Evolutionary conservation across 1,140 invertebrate species (phyloP).

Genomic region (Nixonia krombeini): DNA sequence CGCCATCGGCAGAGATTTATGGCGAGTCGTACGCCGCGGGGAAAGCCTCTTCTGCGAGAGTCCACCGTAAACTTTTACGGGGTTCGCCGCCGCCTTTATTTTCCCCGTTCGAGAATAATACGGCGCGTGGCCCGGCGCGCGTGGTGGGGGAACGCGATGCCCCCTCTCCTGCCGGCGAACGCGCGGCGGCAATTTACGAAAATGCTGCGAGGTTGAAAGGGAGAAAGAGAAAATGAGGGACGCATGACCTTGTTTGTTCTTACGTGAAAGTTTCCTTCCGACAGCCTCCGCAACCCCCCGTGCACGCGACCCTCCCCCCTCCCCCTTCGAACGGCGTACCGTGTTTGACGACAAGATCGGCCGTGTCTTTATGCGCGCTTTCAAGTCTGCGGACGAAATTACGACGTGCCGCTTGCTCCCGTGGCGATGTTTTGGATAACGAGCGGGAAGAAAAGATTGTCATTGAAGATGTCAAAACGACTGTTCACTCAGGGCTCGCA

Average conservation of each 20-base stretch:
- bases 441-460: too few relatives aligned
- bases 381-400: too few relatives aligned
- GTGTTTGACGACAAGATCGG: slow-evolving; percentile 1
- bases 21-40: slow-evolving; percentile 29
- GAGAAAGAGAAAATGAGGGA: slow-evolving; percentile 6
- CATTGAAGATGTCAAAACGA: too few relatives aligned
- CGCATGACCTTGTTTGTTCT: slow-evolving; percentile 27
- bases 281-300: background rate
- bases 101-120: slow-evolving; percentile 26
- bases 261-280: slow-evolving; percentile 22
- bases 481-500: too few relatives aligned
- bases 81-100: slow-evolving; percentile 9
- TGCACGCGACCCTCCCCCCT: slow-evolving; percentile 17
- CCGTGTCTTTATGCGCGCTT: too few relatives aligned
- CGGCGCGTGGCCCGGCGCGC: slow-evolving; percentile 12
- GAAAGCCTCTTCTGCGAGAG: slow-evolving; percentile 4
- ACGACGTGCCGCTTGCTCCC: too few relatives aligned
- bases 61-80: slow-evolving; percentile 10
- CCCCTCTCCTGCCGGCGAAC: background rate
- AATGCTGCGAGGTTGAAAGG: slow-evolving; percentile 12
- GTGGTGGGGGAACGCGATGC: slow-evolving; percentile 12
- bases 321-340: too few relatives aligned
- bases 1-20: slow-evolving; percentile 16
- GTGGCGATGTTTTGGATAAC: too few relatives aligned
- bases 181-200: slow-evolving; percentile 22